Evolutionary conservation across 2,888 invertebrate genomes (phyloP), one percentile per base, ranked within the genome.

Genomic region (Parnassius smintheus): DNA sequence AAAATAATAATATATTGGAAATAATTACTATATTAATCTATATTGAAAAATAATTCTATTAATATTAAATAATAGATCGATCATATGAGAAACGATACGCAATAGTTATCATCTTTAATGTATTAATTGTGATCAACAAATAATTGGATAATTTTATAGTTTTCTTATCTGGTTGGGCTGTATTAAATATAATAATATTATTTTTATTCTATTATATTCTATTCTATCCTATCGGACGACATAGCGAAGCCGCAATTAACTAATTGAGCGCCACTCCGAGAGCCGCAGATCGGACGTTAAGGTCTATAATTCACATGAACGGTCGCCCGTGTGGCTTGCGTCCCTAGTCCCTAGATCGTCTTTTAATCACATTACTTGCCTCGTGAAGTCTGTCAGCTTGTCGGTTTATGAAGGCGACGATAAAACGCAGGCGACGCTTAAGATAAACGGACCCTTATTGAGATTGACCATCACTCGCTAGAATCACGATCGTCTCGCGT

Each of bases 361-460:
- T 53, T 42, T 53, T 63, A 64, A 64, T 64, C 54, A 60, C 59
- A 56, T 56, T 64, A 60, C 60, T 56, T 56, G 60, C 52, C 46
- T 52, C 64, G 60, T 64, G 60, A 64, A 62, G 44, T 50, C 53
- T 25, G 61, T 49, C 42, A 42, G 50, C 55, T 55, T 49, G 54
- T 48, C 46, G 55, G 55, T 48, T 63, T 50, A 55, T 41, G 45
- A 45, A 56, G 49, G 18, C 62, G 56, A 10, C 57, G 54, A 59
- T 63, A 63, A 63, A 59, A 59, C 54, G 49, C 62, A 62, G 56
- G 45, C 62, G 56, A n/a, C 50, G 61, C 12, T 52, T 52, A 25
- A n/a, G n/a, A 18, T 52, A 51, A 59, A 51, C 59, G 59, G 41
- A 54, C 53, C 53, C 10, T 46, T 7, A 12, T n/a, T n/a, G n/a